Evolutionary conservation across 2,113 vertebrate species (phyloP), one percentile per base, ranked within the genome.

Genomic region (Archocentrus centrarchus): DNA sequence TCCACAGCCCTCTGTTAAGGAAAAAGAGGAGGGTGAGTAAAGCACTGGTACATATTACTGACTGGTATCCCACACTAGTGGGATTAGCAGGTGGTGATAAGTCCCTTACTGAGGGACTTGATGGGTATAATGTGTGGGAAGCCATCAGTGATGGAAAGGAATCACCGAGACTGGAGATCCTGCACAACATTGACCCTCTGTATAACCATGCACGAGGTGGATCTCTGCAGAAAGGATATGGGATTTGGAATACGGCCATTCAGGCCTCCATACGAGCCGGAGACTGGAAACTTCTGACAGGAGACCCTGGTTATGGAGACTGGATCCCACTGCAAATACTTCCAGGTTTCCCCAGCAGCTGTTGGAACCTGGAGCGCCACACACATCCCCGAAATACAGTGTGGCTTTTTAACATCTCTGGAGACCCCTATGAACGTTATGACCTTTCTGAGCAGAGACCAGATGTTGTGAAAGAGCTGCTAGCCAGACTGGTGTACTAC

Each of bases 351-450:
- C 98, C 98, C 0, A 96, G 93, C 3, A 96, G 95, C 85, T 99
- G 98, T 98, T 99, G 98, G 98, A 97, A 97, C 93, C 93, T 99
- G 84, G 98, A 99, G 87, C 96, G 98, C 11, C 96, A 97, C 94
- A 95, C 94, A 0, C 79, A 94, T 0, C 95, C 96, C 0, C 81
- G 79, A 17, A 97, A 96, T 86, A 97, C 98, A 0, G 66, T 99
- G 87, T 99, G 98, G 98, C 97, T 99, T 82, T 99, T 99, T 92
- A 99, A 99, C 93, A 97, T 99, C 90, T 97, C 97, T 0, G 96
- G 96, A 0, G 98, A 99, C 92, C 98, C 98, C 3, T 97, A 97
- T 0, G 98, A 99, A 82, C 97, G 97, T 11, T 94, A 96, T 0
- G 98, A 99, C 88, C 93, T 98, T 11, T 96, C 98, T 0, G 96